Evolutionary conservation across 2,888 invertebrate genomes (phyloP).

Genomic region (Gymnosoma rotundatum): DNA sequence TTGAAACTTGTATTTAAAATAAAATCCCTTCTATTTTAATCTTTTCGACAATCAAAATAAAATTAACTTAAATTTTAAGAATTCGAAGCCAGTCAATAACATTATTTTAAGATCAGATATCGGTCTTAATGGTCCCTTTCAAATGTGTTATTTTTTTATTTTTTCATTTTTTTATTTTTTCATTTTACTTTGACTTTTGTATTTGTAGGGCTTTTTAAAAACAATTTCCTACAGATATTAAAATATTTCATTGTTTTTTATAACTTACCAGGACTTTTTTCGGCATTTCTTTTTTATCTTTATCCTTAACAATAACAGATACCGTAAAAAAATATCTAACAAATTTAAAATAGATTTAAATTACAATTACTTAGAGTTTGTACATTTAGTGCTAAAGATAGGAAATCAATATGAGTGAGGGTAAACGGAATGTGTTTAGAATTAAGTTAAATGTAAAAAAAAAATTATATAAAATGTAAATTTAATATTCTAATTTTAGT

Average conservation of each 20-base stretch:
- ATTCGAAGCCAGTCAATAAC: neutral
- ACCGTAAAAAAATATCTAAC: slow-evolving; percentile 21
- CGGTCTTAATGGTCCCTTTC: slow-evolving; percentile 14
- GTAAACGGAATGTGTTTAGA: neutral
- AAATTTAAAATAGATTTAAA: slow-evolving; percentile 62
- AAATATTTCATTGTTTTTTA: neutral
- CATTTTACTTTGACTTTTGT: neutral
- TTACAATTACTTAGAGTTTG: slow-evolving; percentile 45
- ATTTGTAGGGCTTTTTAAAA: slow-evolving; percentile 9
- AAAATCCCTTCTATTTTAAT: neutral
- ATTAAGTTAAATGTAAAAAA: neutral
- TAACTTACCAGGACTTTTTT: neutral
- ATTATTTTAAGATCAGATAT: slow-evolving; percentile 10
- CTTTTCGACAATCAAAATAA: neutral
- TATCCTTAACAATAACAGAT: slow-evolving; percentile 5
- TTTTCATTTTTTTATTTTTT: neutral
- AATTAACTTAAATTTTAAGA: slow-evolving; percentile 2
- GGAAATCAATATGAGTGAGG: neutral
- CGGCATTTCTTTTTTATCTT: neutral
- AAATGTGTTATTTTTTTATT: neutral
- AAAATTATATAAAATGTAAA: slow-evolving; percentile 42
- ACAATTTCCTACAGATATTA: slow-evolving; percentile 22
- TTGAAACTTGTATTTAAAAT: too few relatives aligned
- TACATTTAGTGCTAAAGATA: too few relatives aligned
- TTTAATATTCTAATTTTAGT: slow-evolving; percentile 9